These are phyloP conservation scores for Saxidomus purpurata DNA, from an alignment of 1,140 invertebrate species.

Conservation along the genomic window DNA sequence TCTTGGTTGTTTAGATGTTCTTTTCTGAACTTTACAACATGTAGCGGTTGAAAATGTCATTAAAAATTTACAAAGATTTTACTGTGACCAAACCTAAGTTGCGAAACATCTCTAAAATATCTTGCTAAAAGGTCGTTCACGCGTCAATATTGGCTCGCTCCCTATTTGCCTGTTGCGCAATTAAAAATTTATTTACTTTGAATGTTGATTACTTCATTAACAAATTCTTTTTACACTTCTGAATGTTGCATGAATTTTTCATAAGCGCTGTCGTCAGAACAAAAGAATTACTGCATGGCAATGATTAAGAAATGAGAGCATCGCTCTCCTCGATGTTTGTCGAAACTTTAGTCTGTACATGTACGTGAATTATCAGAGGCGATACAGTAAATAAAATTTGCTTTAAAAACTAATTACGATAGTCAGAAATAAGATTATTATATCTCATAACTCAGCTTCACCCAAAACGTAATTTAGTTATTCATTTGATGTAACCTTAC, in stretches of 20 bases:
- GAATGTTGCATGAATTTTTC: slow-evolving; percentile 51
- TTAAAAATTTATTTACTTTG: slow-evolving; percentile 41
- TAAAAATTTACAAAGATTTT: too few relatives aligned
- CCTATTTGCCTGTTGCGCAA: slow-evolving; percentile 24
- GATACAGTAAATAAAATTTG: too few relatives aligned
- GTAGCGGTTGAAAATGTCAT: too few relatives aligned
- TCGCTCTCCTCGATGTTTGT: too few relatives aligned
- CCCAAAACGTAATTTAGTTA: too few relatives aligned
- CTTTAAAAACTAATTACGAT: too few relatives aligned
- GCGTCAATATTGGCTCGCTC: background rate
- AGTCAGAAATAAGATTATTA: too few relatives aligned
- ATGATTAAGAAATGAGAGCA: too few relatives aligned
- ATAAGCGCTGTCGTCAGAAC: slow-evolving; percentile 12
- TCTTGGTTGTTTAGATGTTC: too few relatives aligned
- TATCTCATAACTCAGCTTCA: too few relatives aligned
- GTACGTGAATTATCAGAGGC: background rate
- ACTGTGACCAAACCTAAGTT: background rate
- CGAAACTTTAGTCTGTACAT: too few relatives aligned
- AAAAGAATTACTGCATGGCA: background rate
- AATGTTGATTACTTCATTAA: slow-evolving; percentile 50
- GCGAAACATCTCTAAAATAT: background rate
- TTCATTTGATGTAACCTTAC: background rate
- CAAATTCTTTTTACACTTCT: slow-evolving; percentile 46
- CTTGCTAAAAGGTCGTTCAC: background rate
- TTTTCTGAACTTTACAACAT: too few relatives aligned